Conservation (phyloP, 2,113 vertebrate genomes). For the Xiphias gladius region DNA sequence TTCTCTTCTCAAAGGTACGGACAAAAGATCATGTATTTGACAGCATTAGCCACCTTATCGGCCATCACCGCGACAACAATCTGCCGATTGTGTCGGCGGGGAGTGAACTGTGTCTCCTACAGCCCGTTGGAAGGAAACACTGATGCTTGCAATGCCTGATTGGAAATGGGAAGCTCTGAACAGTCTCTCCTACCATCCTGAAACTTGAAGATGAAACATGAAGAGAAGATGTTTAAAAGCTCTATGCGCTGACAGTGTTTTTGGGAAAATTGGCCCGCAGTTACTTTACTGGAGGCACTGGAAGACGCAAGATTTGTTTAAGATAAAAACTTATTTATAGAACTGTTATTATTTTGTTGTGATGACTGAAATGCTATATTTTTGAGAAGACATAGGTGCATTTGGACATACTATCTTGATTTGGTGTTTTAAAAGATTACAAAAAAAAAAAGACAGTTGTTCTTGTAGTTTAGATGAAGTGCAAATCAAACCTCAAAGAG, state of each 20-base stretch:
- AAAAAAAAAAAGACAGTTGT: slow-evolving; percentile 75
- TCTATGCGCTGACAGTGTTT: slow-evolving; percentile 64
- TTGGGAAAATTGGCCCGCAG: slow-evolving; percentile 34
- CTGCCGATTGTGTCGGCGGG: slow-evolving; percentile 96
- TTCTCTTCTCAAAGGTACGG: slow-evolving; percentile 88
- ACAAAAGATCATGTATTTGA: slow-evolving; percentile 98
- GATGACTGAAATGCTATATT: slow-evolving; percentile 95
- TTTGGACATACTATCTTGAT: slow-evolving; percentile 87
- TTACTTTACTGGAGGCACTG: slow-evolving; percentile 63
- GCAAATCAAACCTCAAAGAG: slow-evolving; percentile 84
- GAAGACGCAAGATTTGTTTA: slow-evolving; percentile 73
- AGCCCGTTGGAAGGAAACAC: slow-evolving; percentile 91
- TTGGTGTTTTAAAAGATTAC: slow-evolving; percentile 87
- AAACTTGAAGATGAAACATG: slow-evolving; percentile 78
- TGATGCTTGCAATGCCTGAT: slow-evolving; percentile 77
- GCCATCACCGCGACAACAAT: slow-evolving; percentile 94
- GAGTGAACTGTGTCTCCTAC: slow-evolving; percentile 96
- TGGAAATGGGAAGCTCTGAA: slow-evolving; percentile 60
- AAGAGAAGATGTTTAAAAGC: slow-evolving; percentile 56
- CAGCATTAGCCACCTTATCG: slow-evolving; percentile 97
- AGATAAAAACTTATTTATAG: slow-evolving; percentile 84
- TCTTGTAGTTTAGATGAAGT: slow-evolving; percentile 86
- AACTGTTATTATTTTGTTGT: slow-evolving; percentile 88
- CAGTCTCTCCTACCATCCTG: slow-evolving; percentile 60
- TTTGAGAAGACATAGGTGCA: slow-evolving; percentile 89